A percentile compares a stretch with the other conserved stretches of the same genome.
Evolutionary conservation across 1,140 invertebrate species (phyloP).

Genomic region (Lordiphosa clarofinis): DNA sequence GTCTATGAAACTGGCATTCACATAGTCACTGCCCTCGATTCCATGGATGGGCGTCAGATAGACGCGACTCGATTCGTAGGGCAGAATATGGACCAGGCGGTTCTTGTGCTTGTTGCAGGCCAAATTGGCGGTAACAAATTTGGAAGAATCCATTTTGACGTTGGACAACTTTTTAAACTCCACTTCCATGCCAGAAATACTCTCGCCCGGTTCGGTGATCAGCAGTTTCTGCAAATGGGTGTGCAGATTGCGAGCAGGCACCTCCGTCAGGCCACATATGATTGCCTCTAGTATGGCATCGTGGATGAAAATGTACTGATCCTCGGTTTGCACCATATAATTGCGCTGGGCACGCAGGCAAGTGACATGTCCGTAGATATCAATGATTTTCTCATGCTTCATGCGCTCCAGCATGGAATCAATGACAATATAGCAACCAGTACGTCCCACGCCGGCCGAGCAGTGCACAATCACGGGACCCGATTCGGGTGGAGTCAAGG

Average conservation of each 20-base stretch:
- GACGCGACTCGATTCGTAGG: slow-evolving; percentile 97
- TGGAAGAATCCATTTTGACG: slow-evolving; percentile 95
- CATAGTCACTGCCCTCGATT: slow-evolving; percentile 98
- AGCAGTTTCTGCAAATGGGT: slow-evolving; percentile 96
- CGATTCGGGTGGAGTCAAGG: slow-evolving; percentile 92
- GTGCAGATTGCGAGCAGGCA: slow-evolving; percentile 94
- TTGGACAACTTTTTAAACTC: slow-evolving; percentile 99
- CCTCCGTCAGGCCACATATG: slow-evolving; percentile 96
- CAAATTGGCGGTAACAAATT: slow-evolving; percentile 97
- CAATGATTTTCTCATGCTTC: slow-evolving; percentile 97
- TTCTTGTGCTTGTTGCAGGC: slow-evolving; percentile 99
- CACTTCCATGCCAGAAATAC: slow-evolving; percentile 97
- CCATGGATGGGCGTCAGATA: slow-evolving; percentile 94
- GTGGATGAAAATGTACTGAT: slow-evolving; percentile 99
- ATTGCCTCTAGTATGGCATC: slow-evolving; percentile 97
- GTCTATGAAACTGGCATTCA: slow-evolving; percentile 99
- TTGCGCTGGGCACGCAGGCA: slow-evolving; percentile 97
- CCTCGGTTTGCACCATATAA: slow-evolving; percentile 98
- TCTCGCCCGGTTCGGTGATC: slow-evolving; percentile 89
- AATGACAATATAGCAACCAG: slow-evolving; percentile 99
- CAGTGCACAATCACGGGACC: slow-evolving; percentile 98
- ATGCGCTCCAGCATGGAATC: slow-evolving; percentile 98
- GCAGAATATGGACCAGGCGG: slow-evolving; percentile 97
- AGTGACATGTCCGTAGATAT: slow-evolving; percentile 99
- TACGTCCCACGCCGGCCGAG: slow-evolving; percentile 97